Evolutionary conservation across 35 echinoderm and acorn worm species (phyloP).

Genomic region (Hemicentrotus pulcherrimus): DNA sequence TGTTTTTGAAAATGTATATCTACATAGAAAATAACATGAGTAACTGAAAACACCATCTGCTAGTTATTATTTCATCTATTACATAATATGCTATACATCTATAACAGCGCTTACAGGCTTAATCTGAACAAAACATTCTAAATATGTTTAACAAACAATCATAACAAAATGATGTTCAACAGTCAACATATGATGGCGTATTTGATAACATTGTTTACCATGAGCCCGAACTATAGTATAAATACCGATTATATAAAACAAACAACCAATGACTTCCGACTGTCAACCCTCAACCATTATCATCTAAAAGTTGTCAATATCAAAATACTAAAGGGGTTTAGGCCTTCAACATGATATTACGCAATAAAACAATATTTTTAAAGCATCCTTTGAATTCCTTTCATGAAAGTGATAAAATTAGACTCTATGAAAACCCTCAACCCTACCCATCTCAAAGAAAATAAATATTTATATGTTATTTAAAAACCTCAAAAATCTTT

Average conservation of each 20-base stretch:
- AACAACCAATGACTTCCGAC: background rate
- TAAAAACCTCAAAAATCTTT: background rate
- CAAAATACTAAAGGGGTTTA: too few species aligned
- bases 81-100: background rate
- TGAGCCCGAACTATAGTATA: background rate
- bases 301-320: too few species aligned
- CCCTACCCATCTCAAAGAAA: too few species aligned
- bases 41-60: background rate
- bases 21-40: background rate
- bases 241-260: background rate
- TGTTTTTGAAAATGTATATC: background rate
- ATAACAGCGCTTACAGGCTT: background rate
- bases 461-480: too few species aligned
- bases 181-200: background rate
- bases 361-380: too few species aligned
- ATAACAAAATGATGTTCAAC: background rate
- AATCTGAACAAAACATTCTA: background rate
- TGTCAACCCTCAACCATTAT: background rate
- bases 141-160: background rate
- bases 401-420: too few species aligned
- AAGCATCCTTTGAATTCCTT: too few species aligned
- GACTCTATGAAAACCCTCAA: too few species aligned
- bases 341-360: too few species aligned
- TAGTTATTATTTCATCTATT: background rate
- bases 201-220: background rate